phyloP scores from a whole-genome alignment of 2,113 vertebrate genomes.

The Empidonax alnorum region DNA sequence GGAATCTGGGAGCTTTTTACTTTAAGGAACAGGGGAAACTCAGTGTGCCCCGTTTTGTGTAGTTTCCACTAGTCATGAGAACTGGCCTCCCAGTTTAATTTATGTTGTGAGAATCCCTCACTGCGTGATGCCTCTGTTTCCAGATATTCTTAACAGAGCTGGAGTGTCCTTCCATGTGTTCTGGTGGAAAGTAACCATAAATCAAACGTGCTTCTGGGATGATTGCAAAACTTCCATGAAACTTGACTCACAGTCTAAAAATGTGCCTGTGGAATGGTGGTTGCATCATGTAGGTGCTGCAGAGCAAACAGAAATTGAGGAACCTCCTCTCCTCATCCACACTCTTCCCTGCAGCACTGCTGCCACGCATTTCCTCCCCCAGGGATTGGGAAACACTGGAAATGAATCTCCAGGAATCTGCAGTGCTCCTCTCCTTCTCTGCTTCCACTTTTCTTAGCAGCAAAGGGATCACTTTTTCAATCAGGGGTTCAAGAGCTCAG shows the following conservation, averaged over 20 bases:
- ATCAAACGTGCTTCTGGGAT: slow-evolving; percentile 25
- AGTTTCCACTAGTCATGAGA: not conserved
- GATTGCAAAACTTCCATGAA: slow-evolving; percentile 32
- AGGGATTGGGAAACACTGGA: not conserved
- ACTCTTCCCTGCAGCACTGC: not conserved
- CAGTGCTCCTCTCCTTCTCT: not conserved
- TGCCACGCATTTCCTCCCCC: not conserved
- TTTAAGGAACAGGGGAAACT: not conserved
- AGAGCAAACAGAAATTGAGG: not conserved
- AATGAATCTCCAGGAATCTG: not conserved
- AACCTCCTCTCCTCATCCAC: not conserved
- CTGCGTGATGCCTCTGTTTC: not conserved
- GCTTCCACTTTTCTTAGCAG: not conserved
- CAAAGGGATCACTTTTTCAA: not conserved
- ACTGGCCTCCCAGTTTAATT: not conserved
- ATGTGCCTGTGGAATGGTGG: slow-evolving; percentile 51
- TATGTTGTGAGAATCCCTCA: not conserved
- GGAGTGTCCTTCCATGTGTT: slow-evolving; percentile 2
- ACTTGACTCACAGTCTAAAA: slow-evolving; percentile 75
- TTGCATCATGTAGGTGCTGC: slow-evolving; percentile 37
- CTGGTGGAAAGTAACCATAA: slow-evolving; percentile 14
- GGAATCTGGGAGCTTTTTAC: not conserved
- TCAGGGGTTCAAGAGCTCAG: not conserved
- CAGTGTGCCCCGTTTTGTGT: not conserved
- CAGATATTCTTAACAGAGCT: not conserved